These are phyloP conservation scores for Mus minutoides DNA, from an alignment of 2,797 vertebrate genomes.

Conservation along the genomic window DNA sequence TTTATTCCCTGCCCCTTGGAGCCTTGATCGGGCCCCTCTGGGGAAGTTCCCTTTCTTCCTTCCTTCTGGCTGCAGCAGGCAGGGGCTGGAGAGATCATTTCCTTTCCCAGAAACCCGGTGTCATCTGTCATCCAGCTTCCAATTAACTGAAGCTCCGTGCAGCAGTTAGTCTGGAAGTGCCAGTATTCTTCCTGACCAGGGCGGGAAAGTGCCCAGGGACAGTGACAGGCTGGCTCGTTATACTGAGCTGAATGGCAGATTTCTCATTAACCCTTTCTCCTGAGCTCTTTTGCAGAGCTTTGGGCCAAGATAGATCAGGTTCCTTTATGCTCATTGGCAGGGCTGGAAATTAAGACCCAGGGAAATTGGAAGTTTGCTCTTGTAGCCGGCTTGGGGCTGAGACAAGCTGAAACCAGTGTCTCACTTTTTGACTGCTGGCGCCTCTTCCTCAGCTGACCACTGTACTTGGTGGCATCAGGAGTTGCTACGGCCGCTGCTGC, in stretches of 20 bases:
- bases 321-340: conserved; percentile 12
- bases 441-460: background rate
- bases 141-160: conserved; percentile 84
- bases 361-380: background rate
- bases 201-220: background rate
- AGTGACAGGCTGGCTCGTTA: conserved; percentile 60
- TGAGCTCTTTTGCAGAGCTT: conserved; percentile 62
- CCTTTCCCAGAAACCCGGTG: conserved; percentile 83
- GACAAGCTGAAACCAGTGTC: background rate
- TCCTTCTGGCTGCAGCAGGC: conserved; percentile 76
- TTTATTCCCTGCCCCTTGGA: conserved; percentile 82
- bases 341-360: conserved; percentile 17
- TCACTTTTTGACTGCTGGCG: background rate
- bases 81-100: conserved; percentile 82
- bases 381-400: background rate
- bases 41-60: conserved; percentile 67
- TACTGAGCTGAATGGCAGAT: conserved; percentile 45
- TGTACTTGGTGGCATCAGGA: background rate
- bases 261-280: conserved; percentile 63
- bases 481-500: background rate
- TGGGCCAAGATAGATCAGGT: background rate
- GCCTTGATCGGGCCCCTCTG: conserved; percentile 80
- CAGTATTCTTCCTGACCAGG: conserved; percentile 44
- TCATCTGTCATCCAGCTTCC: conserved; percentile 85
- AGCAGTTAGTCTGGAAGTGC: conserved; percentile 77